A percentile compares a stretch with the other conserved stretches of the same genome.
Evolutionary conservation across 2,113 vertebrate genomes (phyloP).

Genomic region (Lamprotornis superbus): DNA sequence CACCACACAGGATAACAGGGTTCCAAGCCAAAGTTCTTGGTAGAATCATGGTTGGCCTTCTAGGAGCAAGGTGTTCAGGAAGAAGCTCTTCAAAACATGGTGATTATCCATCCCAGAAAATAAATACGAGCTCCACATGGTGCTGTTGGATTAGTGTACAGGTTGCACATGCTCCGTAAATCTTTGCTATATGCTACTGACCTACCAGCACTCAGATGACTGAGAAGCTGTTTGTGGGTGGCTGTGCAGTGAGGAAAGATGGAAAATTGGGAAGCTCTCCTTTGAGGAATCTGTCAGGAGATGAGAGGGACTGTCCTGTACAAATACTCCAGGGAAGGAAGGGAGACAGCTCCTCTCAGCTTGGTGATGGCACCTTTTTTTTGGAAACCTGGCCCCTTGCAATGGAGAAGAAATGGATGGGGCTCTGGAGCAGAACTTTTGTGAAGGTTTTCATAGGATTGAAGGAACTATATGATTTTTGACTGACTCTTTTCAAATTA

Average conservation of each 20-base stretch:
- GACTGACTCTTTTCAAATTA: not conserved
- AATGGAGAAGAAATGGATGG: not conserved
- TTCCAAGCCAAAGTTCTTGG: not conserved
- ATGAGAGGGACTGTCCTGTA: not conserved
- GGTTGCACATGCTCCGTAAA: not conserved
- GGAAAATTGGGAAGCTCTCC: not conserved
- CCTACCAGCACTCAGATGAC: not conserved
- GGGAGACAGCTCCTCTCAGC: not conserved
- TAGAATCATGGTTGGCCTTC: not conserved
- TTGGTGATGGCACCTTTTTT: not conserved
- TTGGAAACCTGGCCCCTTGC: not conserved
- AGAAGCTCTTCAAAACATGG: not conserved
- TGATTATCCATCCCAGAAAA: not conserved
- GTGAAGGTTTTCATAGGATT: not conserved
- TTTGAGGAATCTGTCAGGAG: not conserved
- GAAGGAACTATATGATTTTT: not conserved
- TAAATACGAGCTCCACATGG: not conserved
- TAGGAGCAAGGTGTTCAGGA: not conserved
- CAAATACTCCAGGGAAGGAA: not conserved
- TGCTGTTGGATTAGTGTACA: not conserved
- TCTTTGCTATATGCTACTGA: not conserved
- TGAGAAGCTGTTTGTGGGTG: constrained; percentile 29
- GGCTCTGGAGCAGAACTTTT: not conserved
- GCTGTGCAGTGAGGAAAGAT: not conserved
- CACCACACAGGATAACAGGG: not conserved